Evolutionary conservation across 2,888 invertebrate species (phyloP), one percentile per base, ranked within the genome.

Genomic region (Sinohyriopsis cumingii): DNA sequence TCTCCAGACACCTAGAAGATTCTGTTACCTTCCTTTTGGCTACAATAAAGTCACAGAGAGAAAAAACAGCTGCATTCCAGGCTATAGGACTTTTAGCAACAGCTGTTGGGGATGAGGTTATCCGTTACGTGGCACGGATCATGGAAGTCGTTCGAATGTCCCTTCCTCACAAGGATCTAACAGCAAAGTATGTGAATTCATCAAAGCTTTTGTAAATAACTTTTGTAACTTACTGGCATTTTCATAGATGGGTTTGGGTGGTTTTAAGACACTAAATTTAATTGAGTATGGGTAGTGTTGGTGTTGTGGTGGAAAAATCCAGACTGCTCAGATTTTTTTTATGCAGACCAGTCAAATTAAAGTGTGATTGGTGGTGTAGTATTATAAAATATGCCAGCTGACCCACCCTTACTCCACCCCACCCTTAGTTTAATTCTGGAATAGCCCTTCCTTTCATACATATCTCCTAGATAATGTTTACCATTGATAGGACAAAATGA

Each of bases 11-110:
- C 73, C 76, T 90, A 28, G 82, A 82, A 15, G 88, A 88, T 55
- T 86, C 95, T 0, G 94, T 98, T 91, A 92, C 92, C 76, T 95
- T 96, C 89, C 91, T 98, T 69, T 91, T 97, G 63, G 91, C 92
- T 25, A 95, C 94, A 55, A 90, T 98, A 65, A 86, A 84, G 79
- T 80, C 85, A 22, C 93, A 94, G 60, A 94, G 95, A 83, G 97
- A 97, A 87, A 93, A 95, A 72, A 94, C 95, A 63, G 93, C 94
- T 85, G 96, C 97, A 0, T 98, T 97, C 86, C 94, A 95, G 25
- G 95, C 98, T 4, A 93, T 98, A 62, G 98, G 98, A 2, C 92
- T 97, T 20, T 93, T 98, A 85, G 95, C 97, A 1, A 95, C 97
- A 3, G 97, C 97, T 25, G 94, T 97, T 0, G 95, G 94, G 82